These are phyloP conservation scores for Andrena minutula DNA, from an alignment of 2,888 invertebrate species.

Conservation along the genomic window DNA sequence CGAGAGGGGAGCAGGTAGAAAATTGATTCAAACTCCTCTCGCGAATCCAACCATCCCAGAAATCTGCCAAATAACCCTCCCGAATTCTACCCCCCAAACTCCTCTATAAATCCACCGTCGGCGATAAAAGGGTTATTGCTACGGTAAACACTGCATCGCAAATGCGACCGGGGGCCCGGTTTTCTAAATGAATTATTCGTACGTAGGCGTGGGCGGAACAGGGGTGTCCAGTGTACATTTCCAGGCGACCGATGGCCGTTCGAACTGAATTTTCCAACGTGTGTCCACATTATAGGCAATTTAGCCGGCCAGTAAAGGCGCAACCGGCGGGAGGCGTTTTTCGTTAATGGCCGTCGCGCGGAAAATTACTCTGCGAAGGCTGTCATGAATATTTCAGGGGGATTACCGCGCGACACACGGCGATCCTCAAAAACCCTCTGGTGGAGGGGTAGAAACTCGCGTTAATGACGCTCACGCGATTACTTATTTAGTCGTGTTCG, in stretches of 20 bases:
- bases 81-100: not conserved
- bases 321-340: slow-evolving; percentile 47
- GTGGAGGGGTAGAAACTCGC: slow-evolving; percentile 7
- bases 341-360: slow-evolving; percentile 45
- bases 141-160: slow-evolving; percentile 37
- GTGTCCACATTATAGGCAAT: slow-evolving; percentile 57
- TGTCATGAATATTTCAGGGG: slow-evolving; percentile 50
- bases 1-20: no score
- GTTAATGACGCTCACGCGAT: slow-evolving; percentile 33
- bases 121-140: slow-evolving; percentile 56
- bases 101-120: not conserved
- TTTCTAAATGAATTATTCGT: slow-evolving; percentile 63
- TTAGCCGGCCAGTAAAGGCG: slow-evolving; percentile 46
- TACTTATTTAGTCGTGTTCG: slow-evolving; percentile 28
- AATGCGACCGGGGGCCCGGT: slow-evolving; percentile 41
- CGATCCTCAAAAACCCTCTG: slow-evolving; percentile 33
- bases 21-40: no score
- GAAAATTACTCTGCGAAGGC: slow-evolving; percentile 49
- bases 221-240: slow-evolving; percentile 1
- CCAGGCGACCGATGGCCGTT: slow-evolving; percentile 5
- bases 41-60: no score
- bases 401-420: slow-evolving; percentile 19
- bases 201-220: not conserved
- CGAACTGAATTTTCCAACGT: slow-evolving; percentile 51
- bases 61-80: no score